phyloP scores from a whole-genome alignment of 2,888 invertebrate species.

The Apodemia zela region DNA sequence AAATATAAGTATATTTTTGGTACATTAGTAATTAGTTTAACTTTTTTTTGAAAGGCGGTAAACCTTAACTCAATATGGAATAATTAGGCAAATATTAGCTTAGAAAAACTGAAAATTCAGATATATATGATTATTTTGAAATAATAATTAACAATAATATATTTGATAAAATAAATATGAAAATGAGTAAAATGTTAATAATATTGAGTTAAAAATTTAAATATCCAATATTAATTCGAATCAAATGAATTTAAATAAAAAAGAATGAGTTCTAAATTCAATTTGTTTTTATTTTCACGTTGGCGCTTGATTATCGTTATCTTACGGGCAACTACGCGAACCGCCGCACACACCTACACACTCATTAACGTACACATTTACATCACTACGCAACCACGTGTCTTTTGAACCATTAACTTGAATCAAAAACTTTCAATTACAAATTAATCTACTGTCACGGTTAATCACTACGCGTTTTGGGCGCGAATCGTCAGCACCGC shows the following conservation, averaged over 20 bases:
- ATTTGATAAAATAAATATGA: too few species aligned
- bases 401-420: constrained; percentile 38
- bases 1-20: too few species aligned
- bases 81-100: too few species aligned
- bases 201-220: too few species aligned
- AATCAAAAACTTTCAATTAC: constrained; percentile 38
- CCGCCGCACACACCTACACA: constrained; percentile 57
- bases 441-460: constrained; percentile 40
- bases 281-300: constrained; percentile 43
- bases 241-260: not conserved
- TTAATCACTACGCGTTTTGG: constrained; percentile 24
- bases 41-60: too few species aligned
- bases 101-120: too few species aligned
- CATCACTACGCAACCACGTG: constrained; percentile 71
- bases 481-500: constrained; percentile 43
- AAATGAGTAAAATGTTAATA: too few species aligned
- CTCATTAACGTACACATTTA: constrained; percentile 76
- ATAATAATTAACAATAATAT: too few species aligned
- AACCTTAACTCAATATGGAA: too few species aligned
- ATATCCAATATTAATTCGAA: too few species aligned
- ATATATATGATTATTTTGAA: too few species aligned
- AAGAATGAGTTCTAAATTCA: constrained; percentile 18
- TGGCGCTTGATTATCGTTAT: constrained; percentile 43
- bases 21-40: too few species aligned
- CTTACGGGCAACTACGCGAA: constrained; percentile 52